Percentiles rank a stretch among this genome's conserved stretches.
phyloP scores from a whole-genome alignment of 2,113 vertebrate genomes.

The Climacteris rufus region DNA sequence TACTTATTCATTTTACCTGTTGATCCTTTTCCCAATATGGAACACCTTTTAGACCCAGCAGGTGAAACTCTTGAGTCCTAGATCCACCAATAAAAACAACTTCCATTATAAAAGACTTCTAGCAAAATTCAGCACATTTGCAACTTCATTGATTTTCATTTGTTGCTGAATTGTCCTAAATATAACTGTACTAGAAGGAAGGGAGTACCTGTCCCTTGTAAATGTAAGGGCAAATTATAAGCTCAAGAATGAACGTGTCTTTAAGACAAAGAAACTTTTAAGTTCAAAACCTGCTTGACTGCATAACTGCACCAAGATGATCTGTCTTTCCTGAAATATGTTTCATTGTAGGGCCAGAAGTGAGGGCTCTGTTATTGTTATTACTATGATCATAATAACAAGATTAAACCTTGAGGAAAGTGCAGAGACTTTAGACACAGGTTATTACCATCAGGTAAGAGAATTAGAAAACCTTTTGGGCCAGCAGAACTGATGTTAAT shows the following conservation, averaged over 20 bases:
- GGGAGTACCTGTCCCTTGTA: background rate
- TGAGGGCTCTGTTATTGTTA: background rate
- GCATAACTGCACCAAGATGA: background rate
- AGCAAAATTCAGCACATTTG: background rate
- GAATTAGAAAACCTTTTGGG: background rate
- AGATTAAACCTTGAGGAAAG: background rate
- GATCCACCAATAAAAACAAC: background rate
- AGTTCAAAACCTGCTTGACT: background rate
- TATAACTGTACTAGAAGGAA: background rate
- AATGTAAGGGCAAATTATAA: background rate
- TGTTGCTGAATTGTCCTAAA: background rate
- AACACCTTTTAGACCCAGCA: background rate
- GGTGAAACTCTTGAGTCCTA: background rate
- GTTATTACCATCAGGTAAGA: background rate
- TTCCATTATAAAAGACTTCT: background rate
- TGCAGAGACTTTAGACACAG: background rate
- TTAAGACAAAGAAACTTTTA: background rate
- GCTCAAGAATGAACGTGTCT: background rate
- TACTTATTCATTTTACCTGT: background rate
- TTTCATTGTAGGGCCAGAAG: background rate
- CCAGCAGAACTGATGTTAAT: background rate
- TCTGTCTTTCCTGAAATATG: background rate
- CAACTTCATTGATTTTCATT: background rate
- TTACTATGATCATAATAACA: background rate
- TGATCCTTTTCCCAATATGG: background rate